A percentile compares a stretch with the other conserved stretches of the same genome.
These are phyloP conservation scores for Seriola rivoliana DNA, from an alignment of 2,113 vertebrate genomes.

Conservation along the genomic window DNA sequence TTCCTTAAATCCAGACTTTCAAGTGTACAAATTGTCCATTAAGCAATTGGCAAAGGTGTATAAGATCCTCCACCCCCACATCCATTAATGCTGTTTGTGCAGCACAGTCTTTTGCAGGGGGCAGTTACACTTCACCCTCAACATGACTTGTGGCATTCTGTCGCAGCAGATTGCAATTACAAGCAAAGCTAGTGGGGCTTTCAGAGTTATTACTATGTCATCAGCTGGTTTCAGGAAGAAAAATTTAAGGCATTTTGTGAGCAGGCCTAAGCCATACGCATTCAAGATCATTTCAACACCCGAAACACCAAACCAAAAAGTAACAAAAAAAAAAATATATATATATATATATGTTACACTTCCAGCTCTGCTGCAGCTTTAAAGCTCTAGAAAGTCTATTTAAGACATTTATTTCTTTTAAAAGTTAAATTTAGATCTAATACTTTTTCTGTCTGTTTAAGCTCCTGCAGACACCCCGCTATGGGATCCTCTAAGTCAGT, in stretches of 20 bases:
- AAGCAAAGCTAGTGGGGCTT: background rate
- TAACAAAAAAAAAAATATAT: background rate
- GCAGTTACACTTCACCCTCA: slow-evolving; percentile 7
- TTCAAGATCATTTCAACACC: background rate
- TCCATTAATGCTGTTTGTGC: background rate
- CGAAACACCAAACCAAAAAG: background rate
- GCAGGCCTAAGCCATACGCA: background rate
- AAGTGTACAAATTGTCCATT: background rate
- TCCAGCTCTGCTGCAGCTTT: background rate
- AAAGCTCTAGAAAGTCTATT: slow-evolving; percentile 23
- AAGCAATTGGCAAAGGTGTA: background rate
- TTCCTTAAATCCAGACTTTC: background rate
- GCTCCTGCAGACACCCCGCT: slow-evolving; percentile 3
- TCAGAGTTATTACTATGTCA: background rate
- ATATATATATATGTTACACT: background rate
- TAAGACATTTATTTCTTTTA: slow-evolving; percentile 1
- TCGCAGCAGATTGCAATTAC: background rate
- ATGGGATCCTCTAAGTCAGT: background rate
- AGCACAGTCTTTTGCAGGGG: background rate
- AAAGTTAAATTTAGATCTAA: slow-evolving; percentile 23
- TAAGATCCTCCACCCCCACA: background rate
- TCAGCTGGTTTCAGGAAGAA: background rate
- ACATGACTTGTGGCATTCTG: slow-evolving; percentile 9
- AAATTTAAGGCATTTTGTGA: background rate
- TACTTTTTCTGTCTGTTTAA: slow-evolving; percentile 11